These are phyloP conservation scores for Manis crassicaudata DNA, from an alignment of 2,797 vertebrate species.

Conservation along the genomic window DNA sequence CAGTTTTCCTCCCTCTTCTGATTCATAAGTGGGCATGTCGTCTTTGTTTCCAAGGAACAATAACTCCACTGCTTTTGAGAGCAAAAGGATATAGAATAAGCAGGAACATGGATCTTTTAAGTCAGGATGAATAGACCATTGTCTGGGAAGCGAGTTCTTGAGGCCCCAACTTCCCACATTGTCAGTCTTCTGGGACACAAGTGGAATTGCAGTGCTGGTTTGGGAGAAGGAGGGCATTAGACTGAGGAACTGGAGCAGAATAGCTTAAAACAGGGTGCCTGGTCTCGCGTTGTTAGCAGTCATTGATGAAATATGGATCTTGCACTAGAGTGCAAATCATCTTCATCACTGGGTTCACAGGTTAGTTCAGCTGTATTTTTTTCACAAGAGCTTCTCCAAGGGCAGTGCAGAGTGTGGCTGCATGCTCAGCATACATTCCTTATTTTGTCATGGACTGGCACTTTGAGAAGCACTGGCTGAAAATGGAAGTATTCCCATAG, in stretches of 20 bases:
- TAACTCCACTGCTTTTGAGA: neutral
- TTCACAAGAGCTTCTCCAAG: neutral
- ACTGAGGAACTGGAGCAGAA: neutral
- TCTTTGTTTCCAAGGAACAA: slow-evolving; percentile 37
- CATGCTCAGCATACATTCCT: neutral
- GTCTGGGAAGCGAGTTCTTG: neutral
- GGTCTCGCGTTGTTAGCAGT: neutral
- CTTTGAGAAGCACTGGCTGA: neutral
- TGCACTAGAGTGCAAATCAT: neutral
- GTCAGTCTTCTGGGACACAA: neutral
- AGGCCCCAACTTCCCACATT: neutral
- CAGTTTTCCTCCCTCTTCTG: slow-evolving; percentile 3
- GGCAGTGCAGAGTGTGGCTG: neutral
- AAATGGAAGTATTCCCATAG: neutral
- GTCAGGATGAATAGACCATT: neutral
- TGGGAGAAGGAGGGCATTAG: neutral
- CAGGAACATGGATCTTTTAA: neutral
- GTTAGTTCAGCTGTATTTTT: neutral
- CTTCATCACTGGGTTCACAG: neutral
- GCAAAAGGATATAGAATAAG: neutral
- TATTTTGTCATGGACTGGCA: neutral
- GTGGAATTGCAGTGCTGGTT: neutral
- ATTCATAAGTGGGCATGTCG: neutral
- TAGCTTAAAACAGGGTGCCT: neutral
- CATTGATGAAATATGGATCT: neutral